These are phyloP conservation scores for Tubulanus polymorphus DNA, from an alignment of 2,888 invertebrate genomes.

Conservation along the genomic window DNA sequence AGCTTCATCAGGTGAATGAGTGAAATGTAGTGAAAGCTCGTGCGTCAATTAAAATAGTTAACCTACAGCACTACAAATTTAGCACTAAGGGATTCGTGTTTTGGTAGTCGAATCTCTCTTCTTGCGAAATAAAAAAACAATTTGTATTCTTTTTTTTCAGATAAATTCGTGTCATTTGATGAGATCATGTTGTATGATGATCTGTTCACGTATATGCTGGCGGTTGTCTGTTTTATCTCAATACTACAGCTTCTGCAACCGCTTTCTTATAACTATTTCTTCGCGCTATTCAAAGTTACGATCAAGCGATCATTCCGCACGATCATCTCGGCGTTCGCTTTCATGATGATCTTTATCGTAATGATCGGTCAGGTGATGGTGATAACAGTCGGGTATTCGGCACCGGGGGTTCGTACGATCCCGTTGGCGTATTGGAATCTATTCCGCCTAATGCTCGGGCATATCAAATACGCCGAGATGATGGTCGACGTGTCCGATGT, in stretches of 20 bases:
- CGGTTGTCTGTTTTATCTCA: slow-evolving; percentile 15
- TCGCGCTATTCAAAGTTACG: slow-evolving; percentile 19
- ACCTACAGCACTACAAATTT: too few species aligned
- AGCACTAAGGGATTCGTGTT: too few species aligned
- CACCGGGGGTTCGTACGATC: not conserved
- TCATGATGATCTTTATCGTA: not conserved
- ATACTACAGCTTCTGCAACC: slow-evolving; percentile 21
- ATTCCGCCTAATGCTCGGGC: not conserved
- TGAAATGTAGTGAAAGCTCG: too few species aligned
- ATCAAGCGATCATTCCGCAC: slow-evolving; percentile 4
- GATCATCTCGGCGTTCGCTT: not conserved
- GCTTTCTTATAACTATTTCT: slow-evolving; percentile 19
- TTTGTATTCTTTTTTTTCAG: slow-evolving; percentile 16
- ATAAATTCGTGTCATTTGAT: slow-evolving; percentile 21
- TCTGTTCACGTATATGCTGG: slow-evolving; percentile 16
- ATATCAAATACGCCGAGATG: not conserved
- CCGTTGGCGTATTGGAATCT: not conserved
- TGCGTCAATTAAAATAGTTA: too few species aligned
- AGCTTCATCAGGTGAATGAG: too few species aligned
- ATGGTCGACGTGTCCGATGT: not conserved
- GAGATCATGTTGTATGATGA: slow-evolving; percentile 17
- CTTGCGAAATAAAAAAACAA: too few species aligned
- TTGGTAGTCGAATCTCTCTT: too few species aligned
- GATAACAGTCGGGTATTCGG: not conserved
- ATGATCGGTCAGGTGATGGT: not conserved